phyloP scores from a whole-genome alignment of 2,113 vertebrate species.

The Salvelinus sp. region DNA sequence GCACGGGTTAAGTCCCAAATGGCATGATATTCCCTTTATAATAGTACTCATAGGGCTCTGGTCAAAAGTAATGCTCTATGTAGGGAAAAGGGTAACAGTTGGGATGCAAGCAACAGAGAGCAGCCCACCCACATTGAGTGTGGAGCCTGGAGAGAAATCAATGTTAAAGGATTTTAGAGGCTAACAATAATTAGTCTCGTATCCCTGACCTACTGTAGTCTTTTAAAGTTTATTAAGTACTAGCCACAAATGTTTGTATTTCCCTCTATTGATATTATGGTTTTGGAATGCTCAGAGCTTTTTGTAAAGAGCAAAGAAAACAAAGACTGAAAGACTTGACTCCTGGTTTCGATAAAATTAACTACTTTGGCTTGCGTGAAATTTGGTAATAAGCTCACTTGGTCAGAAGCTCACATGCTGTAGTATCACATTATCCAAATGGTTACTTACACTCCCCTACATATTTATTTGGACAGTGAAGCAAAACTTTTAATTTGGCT shows the following conservation, averaged over 20 bases:
- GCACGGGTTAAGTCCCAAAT: no score
- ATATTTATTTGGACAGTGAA: no score
- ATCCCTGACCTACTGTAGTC: conserved; percentile 38
- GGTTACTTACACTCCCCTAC: not conserved
- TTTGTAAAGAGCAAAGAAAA: conserved; percentile 9
- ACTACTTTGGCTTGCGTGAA: no score
- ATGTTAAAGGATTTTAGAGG: conserved; percentile 58
- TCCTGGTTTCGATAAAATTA: not conserved
- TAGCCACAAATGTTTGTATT: conserved; percentile 43
- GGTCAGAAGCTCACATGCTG: not conserved
- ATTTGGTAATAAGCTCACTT: not conserved
- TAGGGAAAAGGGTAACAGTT: no score
- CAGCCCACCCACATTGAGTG: conserved; percentile 44
- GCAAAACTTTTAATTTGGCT: no score
- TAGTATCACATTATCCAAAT: not conserved
- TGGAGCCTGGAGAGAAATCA: conserved; percentile 58
- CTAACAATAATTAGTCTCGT: conserved; percentile 57
- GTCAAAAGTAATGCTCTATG: no score
- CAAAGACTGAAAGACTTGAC: not conserved
- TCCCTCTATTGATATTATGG: conserved; percentile 51
- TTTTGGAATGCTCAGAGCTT: conserved; percentile 13
- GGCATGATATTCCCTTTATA: no score
- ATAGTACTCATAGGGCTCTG: no score
- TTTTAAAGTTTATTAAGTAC: conserved; percentile 61
- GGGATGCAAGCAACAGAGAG: no score